phyloP scores from a whole-genome alignment of 1,140 invertebrate genomes.

The Zaprionus ornatus region DNA sequence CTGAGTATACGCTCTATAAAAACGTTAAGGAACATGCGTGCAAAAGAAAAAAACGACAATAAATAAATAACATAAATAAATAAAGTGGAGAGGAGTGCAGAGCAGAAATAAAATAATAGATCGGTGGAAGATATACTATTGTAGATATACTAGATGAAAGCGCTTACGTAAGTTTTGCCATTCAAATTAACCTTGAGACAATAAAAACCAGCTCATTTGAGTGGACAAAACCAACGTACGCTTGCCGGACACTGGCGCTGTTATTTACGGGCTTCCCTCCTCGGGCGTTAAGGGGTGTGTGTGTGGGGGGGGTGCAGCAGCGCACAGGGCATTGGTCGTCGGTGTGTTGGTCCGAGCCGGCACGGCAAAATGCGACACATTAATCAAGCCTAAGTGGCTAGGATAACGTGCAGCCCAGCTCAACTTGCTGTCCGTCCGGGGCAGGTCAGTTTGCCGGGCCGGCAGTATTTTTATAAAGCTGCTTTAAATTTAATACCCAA shows the following conservation, averaged over 20 bases:
- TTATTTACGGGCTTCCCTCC: slow-evolving; percentile 34
- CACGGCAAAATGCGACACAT: slow-evolving; percentile 61
- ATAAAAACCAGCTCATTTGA: slow-evolving; percentile 59
- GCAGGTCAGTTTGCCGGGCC: slow-evolving; percentile 27
- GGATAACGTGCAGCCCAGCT: slow-evolving; percentile 64
- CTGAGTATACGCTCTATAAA: too few relatives aligned
- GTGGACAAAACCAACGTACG: slow-evolving; percentile 6
- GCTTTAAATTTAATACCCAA: slow-evolving; percentile 28
- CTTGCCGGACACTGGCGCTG: neutral
- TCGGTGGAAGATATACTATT: neutral
- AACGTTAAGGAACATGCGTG: neutral
- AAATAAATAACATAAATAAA: slow-evolving; percentile 39
- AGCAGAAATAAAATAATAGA: neutral
- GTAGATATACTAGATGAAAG: slow-evolving; percentile 19
- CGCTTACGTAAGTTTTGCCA: slow-evolving; percentile 69
- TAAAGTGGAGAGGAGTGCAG: slow-evolving; percentile 41
- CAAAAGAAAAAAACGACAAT: neutral
- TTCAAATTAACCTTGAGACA: slow-evolving; percentile 80
- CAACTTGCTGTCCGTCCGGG: slow-evolving; percentile 1
- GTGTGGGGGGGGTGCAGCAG: neutral
- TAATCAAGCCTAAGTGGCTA: slow-evolving; percentile 76
- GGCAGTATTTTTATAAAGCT: slow-evolving; percentile 2
- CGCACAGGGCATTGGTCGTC: neutral
- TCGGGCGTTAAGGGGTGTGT: neutral
- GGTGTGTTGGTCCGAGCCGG: slow-evolving; percentile 4